Percentiles rank a stretch among this genome's conserved stretches.
Evolutionary conservation across 1,140 invertebrate genomes (phyloP).

Genomic region (Ganaspis sp.): DNA sequence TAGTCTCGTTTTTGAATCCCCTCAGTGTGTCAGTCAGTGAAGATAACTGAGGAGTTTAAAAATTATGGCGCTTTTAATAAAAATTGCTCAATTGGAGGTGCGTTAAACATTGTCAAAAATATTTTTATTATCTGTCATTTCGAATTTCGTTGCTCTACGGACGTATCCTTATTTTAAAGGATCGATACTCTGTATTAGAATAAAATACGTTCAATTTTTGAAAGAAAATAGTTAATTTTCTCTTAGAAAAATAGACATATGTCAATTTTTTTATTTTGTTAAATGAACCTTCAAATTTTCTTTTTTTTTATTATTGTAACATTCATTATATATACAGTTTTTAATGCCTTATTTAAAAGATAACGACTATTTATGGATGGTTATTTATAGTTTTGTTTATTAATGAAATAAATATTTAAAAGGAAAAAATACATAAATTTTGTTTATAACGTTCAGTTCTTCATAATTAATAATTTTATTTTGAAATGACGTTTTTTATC

Average conservation of each 20-base stretch:
- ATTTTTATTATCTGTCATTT: not conserved
- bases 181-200: not conserved
- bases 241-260: not conserved
- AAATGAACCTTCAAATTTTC: not conserved
- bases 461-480: too few species aligned
- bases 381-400: too few species aligned
- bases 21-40: constrained; percentile 1
- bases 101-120: constrained; percentile 15
- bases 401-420: too few species aligned
- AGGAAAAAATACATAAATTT: too few species aligned
- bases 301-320: too few species aligned
- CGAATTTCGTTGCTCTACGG: not conserved
- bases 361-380: too few species aligned
- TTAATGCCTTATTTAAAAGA: too few species aligned
- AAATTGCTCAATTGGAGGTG: constrained; percentile 62
- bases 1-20: constrained; percentile 21
- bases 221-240: not conserved
- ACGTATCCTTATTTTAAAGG: not conserved
- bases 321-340: too few species aligned
- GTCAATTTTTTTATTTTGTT: too few species aligned
- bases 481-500: too few species aligned
- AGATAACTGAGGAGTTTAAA: not conserved
- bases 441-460: too few species aligned
- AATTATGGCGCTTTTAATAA: constrained; percentile 63
- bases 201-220: not conserved